These are phyloP conservation scores for Megalops atlanticus DNA, from an alignment of 2,113 vertebrate species.

Conservation along the genomic window DNA sequence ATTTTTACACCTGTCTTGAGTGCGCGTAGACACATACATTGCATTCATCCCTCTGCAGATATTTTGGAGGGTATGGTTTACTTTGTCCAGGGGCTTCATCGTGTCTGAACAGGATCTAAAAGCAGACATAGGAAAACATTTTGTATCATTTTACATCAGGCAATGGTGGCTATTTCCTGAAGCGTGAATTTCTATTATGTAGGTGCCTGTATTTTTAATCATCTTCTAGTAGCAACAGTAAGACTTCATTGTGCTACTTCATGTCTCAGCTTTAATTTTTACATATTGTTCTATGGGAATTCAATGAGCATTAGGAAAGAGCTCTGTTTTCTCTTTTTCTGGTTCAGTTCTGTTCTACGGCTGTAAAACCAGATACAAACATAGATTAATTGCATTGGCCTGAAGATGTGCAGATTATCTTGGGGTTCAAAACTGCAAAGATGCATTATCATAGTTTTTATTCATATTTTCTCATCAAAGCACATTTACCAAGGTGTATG, in stretches of 20 bases:
- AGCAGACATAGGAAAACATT: conserved; percentile 2
- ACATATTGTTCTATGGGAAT: not conserved
- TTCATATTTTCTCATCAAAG: not conserved
- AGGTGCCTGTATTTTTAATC: conserved; percentile 5
- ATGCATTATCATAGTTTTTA: not conserved
- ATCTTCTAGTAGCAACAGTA: conserved; percentile 5
- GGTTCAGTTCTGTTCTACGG: not conserved
- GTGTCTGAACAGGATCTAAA: not conserved
- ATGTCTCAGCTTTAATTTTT: not conserved
- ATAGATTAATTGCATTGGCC: not conserved
- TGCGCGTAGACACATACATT: not conserved
- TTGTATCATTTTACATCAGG: conserved; percentile 2
- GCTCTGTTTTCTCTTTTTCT: not conserved
- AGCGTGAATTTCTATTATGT: conserved; percentile 28
- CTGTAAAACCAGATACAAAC: not conserved
- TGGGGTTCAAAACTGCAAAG: not conserved
- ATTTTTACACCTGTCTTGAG: not conserved
- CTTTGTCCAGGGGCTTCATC: not conserved
- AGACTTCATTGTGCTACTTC: not conserved
- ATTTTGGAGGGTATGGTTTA: not conserved
- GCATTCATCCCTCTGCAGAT: not conserved
- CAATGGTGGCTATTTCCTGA: not conserved
- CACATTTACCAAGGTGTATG: not conserved
- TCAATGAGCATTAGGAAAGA: not conserved
- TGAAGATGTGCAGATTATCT: not conserved